These are phyloP conservation scores for Eretmocerus hayati DNA, from an alignment of 2,888 invertebrate species.

Conservation along the genomic window DNA sequence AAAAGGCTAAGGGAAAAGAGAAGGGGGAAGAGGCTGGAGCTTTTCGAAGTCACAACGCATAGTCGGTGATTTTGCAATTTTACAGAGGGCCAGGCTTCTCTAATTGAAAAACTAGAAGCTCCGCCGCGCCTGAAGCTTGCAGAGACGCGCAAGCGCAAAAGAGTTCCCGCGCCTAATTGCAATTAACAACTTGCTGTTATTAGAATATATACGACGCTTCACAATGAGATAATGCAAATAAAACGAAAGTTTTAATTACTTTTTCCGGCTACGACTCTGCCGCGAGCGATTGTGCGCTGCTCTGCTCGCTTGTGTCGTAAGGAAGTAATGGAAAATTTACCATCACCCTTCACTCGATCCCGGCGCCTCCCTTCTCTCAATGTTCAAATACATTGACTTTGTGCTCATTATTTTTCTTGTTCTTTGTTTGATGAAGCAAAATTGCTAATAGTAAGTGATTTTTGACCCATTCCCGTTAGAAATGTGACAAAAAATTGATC, in stretches of 20 bases:
- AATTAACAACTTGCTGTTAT: conserved; percentile 42
- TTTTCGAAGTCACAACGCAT: conserved; percentile 8
- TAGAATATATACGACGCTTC: conserved; percentile 45
- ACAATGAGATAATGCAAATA: conserved; percentile 47
- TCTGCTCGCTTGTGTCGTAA: conserved; percentile 39
- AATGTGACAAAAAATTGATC: too few species aligned
- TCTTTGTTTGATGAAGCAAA: too few species aligned
- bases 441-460: too few species aligned
- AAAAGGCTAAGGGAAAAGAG: too few species aligned
- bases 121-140: not conserved
- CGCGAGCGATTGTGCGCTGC: conserved; percentile 30
- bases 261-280: conserved; percentile 28
- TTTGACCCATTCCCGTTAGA: too few species aligned
- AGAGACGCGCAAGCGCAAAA: not conserved
- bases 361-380: not conserved
- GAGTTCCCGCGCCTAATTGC: conserved; percentile 39
- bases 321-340: conserved; percentile 43
- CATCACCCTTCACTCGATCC: conserved; percentile 34
- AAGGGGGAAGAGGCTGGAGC: too few species aligned
- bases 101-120: conserved; percentile 23
- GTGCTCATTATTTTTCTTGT: too few species aligned
- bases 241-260: conserved; percentile 48
- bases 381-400: not conserved
- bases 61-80: not conserved
- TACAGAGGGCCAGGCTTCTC: not conserved